A percentile compares a stretch with the other conserved stretches of the same genome.
These are phyloP conservation scores for Papilio machaon DNA, from an alignment of 1,140 invertebrate genomes.

Conservation along the genomic window DNA sequence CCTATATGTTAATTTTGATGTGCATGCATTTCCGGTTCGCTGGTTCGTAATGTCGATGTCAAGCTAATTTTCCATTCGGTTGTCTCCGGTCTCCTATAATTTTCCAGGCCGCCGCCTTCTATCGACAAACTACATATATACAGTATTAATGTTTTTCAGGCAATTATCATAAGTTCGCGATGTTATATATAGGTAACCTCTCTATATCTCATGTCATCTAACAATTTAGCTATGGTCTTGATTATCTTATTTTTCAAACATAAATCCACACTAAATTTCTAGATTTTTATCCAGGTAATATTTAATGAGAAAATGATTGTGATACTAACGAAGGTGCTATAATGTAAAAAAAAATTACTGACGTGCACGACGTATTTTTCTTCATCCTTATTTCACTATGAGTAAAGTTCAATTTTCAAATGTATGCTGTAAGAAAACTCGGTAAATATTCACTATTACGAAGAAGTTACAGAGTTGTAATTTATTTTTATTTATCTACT, in stretches of 20 bases:
- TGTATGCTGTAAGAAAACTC: neutral
- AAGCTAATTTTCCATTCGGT: slow-evolving; percentile 57
- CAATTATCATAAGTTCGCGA: neutral
- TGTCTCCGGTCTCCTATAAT: slow-evolving; percentile 47
- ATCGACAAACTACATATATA: slow-evolving; percentile 33
- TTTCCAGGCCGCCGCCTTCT: slow-evolving; percentile 51
- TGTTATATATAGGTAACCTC: neutral
- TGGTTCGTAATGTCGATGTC: slow-evolving; percentile 40
- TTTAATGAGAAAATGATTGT: too few species aligned
- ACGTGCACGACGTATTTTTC: too few species aligned
- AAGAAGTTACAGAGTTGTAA: slow-evolving; percentile 3
- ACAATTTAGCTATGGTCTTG: neutral
- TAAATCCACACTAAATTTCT: too few species aligned
- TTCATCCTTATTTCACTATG: too few species aligned
- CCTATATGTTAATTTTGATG: slow-evolving; percentile 1
- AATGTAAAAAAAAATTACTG: too few species aligned
- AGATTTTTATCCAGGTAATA: neutral
- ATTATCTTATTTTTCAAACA: too few species aligned
- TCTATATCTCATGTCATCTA: neutral
- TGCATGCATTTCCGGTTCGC: slow-evolving; percentile 34
- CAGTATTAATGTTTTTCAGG: neutral
- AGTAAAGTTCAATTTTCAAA: neutral
- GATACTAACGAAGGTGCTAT: too few species aligned
- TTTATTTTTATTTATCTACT: slow-evolving; percentile 16
- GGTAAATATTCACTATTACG: neutral